Percentiles rank a stretch among this genome's conserved stretches.
Evolutionary conservation across 2,888 invertebrate species (phyloP).

Genomic region (Nomada lathburiana): DNA sequence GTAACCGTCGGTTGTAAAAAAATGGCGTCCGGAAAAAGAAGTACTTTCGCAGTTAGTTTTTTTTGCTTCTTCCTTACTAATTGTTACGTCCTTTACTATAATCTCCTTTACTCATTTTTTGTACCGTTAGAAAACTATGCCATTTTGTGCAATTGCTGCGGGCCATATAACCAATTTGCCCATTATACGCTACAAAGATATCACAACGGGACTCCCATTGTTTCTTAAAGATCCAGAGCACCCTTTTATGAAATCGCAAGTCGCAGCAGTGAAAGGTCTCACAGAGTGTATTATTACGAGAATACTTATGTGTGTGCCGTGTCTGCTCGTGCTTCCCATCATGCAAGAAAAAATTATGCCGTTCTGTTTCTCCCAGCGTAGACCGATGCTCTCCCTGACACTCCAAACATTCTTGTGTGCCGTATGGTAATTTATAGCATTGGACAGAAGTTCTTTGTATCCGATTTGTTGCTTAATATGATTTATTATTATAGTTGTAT

Average conservation of each 20-base stretch:
- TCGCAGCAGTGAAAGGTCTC: conserved; percentile 69
- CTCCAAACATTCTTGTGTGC: conserved; percentile 55
- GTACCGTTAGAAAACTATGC: conserved; percentile 61
- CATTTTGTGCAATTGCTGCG: conserved; percentile 66
- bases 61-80: not conserved
- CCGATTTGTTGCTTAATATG: not conserved
- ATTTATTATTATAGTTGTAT: conserved; percentile 53
- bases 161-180: conserved; percentile 71
- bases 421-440: conserved; percentile 41
- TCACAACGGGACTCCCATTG: conserved; percentile 63
- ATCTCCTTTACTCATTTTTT: not conserved
- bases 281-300: conserved; percentile 66
- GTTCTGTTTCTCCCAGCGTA: conserved; percentile 65
- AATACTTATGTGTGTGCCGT: conserved; percentile 68
- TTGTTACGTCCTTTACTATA: not conserved
- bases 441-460: not conserved
- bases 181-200: conserved; percentile 68
- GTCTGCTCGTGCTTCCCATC: conserved; percentile 69
- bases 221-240: conserved; percentile 44
- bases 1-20: conserved; percentile 60
- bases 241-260: conserved; percentile 64
- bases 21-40: conserved; percentile 54
- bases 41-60: conserved; percentile 58
- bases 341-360: conserved; percentile 55
- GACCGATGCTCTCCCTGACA: conserved; percentile 59